Conservation (phyloP, 2,888 invertebrate genomes). For the Boloria selene region DNA sequence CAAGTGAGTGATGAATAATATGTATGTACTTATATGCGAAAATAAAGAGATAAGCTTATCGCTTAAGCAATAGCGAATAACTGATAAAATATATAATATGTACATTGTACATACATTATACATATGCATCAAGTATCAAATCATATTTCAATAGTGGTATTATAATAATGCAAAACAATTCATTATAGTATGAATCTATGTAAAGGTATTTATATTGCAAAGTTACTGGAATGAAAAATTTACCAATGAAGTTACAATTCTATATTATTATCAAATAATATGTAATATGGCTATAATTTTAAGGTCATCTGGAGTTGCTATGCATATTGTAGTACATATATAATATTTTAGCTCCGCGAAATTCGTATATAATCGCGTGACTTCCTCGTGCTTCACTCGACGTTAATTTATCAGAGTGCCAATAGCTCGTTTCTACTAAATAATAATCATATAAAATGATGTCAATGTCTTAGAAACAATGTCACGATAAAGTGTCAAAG, state of each 20-base stretch:
- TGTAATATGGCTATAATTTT: not conserved
- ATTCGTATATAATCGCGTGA: slow-evolving; percentile 5
- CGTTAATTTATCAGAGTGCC: not conserved
- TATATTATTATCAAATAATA: too few relatives aligned
- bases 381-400: not conserved
- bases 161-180: too few relatives aligned
- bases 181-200: too few relatives aligned
- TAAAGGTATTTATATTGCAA: too few relatives aligned
- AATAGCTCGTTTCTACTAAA: not conserved
- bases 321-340: not conserved
- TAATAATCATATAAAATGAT: not conserved
- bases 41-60: slow-evolving; percentile 25
- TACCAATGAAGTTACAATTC: too few relatives aligned
- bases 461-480: not conserved
- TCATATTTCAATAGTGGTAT: too few relatives aligned
- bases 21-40: slow-evolving; percentile 6
- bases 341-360: not conserved
- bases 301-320: not conserved
- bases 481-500: too few relatives aligned
- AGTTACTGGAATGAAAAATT: too few relatives aligned
- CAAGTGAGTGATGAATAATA: not conserved
- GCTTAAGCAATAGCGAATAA: slow-evolving; percentile 9
- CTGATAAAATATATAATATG: slow-evolving; percentile 6
- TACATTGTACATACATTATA: not conserved
- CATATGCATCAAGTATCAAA: not conserved